phyloP scores from a whole-genome alignment of 2,797 vertebrate genomes.

The Argya squamiceps region DNA sequence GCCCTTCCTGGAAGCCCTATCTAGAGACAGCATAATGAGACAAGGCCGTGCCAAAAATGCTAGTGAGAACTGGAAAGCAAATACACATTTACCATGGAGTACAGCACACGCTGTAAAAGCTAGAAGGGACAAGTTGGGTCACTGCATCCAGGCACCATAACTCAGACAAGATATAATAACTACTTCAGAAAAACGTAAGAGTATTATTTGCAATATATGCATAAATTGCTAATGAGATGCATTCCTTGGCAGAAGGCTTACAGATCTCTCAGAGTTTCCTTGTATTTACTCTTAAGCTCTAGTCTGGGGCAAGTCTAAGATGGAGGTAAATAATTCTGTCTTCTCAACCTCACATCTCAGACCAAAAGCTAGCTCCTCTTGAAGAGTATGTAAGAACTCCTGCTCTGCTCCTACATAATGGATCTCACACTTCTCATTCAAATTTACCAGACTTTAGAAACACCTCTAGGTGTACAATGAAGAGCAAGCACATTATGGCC shows the following conservation, averaged over 20 bases:
- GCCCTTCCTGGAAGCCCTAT: background rate
- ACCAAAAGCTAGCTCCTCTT: background rate
- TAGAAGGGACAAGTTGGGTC: background rate
- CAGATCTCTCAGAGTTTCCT: background rate
- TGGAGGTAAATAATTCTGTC: background rate
- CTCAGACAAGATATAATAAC: background rate
- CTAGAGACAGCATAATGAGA: background rate
- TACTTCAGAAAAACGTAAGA: background rate
- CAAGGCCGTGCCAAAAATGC: fast-evolving
- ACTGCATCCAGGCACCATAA: background rate
- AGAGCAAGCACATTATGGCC: background rate
- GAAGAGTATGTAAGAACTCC: background rate
- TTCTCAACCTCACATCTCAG: background rate
- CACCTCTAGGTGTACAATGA: background rate
- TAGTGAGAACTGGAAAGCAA: background rate
- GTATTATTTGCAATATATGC: background rate
- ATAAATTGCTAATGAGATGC: background rate
- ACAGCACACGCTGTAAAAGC: background rate
- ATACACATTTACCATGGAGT: background rate
- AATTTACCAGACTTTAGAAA: background rate
- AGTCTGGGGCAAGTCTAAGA: background rate
- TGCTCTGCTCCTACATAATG: background rate
- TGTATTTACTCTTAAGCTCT: background rate
- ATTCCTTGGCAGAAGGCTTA: background rate
- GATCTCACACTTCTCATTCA: background rate